A percentile compares a stretch with the other conserved stretches of the same genome.
Evolutionary conservation across 2,797 vertebrate species (phyloP).

Genomic region (Denticeps clupeoides): DNA sequence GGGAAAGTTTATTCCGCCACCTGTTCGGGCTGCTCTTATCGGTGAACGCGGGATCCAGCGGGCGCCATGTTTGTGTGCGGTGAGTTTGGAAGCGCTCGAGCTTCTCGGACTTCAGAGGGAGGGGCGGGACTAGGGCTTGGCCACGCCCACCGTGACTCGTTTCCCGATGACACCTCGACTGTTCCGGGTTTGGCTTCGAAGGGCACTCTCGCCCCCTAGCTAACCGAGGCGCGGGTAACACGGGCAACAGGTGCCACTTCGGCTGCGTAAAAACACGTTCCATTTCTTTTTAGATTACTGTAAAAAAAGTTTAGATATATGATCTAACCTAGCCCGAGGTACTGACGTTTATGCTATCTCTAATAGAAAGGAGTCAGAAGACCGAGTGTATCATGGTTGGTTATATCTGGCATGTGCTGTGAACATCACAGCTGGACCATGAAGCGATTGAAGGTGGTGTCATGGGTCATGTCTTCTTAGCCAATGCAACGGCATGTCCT

Average conservation of each 20-base stretch:
- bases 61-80: conserved; percentile 66
- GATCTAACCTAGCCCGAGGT: no score
- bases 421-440: no score
- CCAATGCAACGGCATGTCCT: no score
- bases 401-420: no score
- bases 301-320: no score
- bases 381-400: no score
- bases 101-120: conserved; percentile 26
- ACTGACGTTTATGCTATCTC: no score
- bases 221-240: conserved; percentile 6
- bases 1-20: conserved; percentile 41
- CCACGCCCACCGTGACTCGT: conserved; percentile 51
- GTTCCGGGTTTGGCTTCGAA: conserved; percentile 2
- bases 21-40: conserved; percentile 42
- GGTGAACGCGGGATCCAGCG: conserved; percentile 39
- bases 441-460: no score
- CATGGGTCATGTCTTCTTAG: no score
- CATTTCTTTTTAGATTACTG: no score
- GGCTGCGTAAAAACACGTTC: no score
- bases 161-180: conserved; percentile 14
- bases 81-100: conserved; percentile 44
- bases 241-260: conserved; percentile 22
- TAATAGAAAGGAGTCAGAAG: no score
- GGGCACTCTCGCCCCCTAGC: conserved; percentile 31
- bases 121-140: conserved; percentile 40